These are phyloP conservation scores for Xestobium rufovillosum DNA, from an alignment of 2,888 invertebrate species.

Conservation along the genomic window DNA sequence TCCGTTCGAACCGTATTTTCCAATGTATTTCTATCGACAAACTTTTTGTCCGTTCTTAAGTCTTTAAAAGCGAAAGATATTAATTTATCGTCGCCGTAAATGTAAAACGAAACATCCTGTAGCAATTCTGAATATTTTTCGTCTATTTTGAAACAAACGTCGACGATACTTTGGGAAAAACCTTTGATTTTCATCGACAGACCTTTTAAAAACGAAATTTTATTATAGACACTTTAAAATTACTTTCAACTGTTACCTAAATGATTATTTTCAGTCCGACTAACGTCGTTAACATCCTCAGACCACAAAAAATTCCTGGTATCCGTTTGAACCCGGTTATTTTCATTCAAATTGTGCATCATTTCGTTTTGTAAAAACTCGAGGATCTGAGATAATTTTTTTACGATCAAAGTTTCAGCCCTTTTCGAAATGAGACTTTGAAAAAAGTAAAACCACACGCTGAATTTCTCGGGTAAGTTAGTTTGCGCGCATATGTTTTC, in stretches of 20 bases:
- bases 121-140: constrained; percentile 54
- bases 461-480: constrained; percentile 48
- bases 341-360: too few relatives aligned
- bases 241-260: constrained; percentile 28
- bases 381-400: too few relatives aligned
- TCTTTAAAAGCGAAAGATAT: constrained; percentile 22
- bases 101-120: constrained; percentile 60
- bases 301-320: constrained; percentile 68
- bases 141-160: constrained; percentile 61
- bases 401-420: constrained; percentile 55
- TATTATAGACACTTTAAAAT: constrained; percentile 8
- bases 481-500: constrained; percentile 53
- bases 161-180: constrained; percentile 64
- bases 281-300: constrained; percentile 54
- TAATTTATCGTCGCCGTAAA: constrained; percentile 48
- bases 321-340: constrained; percentile 47
- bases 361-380: too few relatives aligned
- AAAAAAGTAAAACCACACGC: constrained; percentile 67
- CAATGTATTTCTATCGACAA: constrained; percentile 45
- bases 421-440: constrained; percentile 65
- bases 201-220: constrained; percentile 24
- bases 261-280: constrained; percentile 37
- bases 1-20: constrained; percentile 48
- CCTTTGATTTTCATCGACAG: constrained; percentile 74
- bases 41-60: constrained; percentile 35